Conservation (phyloP, 2,888 invertebrate genomes). For the Drosophila pseudotakahashii region DNA sequence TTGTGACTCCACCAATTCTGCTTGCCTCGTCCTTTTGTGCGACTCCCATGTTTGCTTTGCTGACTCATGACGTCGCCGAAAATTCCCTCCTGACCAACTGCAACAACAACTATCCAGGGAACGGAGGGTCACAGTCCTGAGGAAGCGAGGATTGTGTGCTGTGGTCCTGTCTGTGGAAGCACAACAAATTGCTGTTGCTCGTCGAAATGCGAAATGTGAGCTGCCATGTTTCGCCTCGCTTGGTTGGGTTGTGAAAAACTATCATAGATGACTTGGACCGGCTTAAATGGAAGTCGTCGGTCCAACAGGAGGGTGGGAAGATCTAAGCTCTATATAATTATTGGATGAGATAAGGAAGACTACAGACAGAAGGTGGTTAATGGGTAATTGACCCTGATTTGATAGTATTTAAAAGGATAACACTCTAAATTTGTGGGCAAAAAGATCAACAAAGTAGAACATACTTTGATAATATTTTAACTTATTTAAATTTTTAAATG, state of each 20-base stretch:
- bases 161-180: constrained; percentile 24
- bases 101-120: constrained; percentile 34
- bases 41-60: constrained; percentile 66
- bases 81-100: constrained; percentile 67
- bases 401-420: background rate
- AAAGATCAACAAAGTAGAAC: too few relatives aligned
- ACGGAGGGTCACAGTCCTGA: constrained; percentile 4
- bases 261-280: constrained; percentile 41
- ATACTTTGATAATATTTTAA: too few relatives aligned
- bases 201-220: constrained; percentile 78
- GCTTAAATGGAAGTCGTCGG: constrained; percentile 33
- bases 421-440: too few relatives aligned
- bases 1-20: constrained; percentile 4
- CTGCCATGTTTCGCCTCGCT: constrained; percentile 68
- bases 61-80: constrained; percentile 75
- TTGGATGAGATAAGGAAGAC: constrained; percentile 17
- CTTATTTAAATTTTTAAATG: too few relatives aligned
- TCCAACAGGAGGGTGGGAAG: background rate
- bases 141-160: constrained; percentile 9
- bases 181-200: constrained; percentile 77
- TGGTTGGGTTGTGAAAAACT: constrained; percentile 48
- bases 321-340: constrained; percentile 31
- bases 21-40: constrained; percentile 38
- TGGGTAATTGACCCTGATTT: constrained; percentile 25
- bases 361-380: constrained; percentile 3